A percentile compares a stretch with the other conserved stretches of the same genome.
These are phyloP conservation scores for Balaeniceps rex DNA, from an alignment of 2,113 vertebrate genomes.

Conservation along the genomic window DNA sequence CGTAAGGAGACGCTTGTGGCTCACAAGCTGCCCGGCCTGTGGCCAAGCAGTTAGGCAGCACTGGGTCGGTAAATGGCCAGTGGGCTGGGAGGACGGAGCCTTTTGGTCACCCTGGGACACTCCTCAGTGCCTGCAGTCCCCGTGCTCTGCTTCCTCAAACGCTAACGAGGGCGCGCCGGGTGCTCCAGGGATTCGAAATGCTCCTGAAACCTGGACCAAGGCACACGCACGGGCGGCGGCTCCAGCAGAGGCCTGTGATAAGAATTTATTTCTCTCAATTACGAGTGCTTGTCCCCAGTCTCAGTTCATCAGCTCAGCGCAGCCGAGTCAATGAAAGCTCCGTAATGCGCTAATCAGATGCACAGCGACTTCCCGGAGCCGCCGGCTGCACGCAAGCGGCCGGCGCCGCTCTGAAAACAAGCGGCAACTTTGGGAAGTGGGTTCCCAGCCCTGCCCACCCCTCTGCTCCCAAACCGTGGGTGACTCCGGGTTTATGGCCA, in stretches of 20 bases:
- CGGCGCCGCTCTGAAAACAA: not conserved
- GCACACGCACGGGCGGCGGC: not conserved
- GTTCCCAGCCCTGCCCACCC: not conserved
- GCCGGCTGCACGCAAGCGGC: not conserved
- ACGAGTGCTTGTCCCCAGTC: slow-evolving; percentile 85
- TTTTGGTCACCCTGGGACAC: not conserved
- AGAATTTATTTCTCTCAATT: slow-evolving; percentile 93
- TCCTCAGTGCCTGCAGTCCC: not conserved
- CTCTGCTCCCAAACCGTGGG: fast-evolving
- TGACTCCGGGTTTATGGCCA: fast-evolving
- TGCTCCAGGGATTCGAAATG: not conserved
- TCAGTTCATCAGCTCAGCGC: slow-evolving; percentile 87
- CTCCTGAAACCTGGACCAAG: not conserved
- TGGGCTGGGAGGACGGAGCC: not conserved
- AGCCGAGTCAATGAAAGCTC: slow-evolving; percentile 88
- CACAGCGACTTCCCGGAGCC: slow-evolving; percentile 71
- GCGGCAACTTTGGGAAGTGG: not conserved
- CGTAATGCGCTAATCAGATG: slow-evolving; percentile 87
- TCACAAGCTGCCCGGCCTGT: not conserved
- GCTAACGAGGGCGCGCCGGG: not conserved
- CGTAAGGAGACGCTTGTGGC: fast-evolving
- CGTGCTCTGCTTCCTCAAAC: not conserved
- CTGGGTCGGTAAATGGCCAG: fast-evolving
- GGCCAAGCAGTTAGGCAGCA: not conserved
- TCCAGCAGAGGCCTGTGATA: slow-evolving; percentile 78